Percentiles rank a stretch among this genome's conserved stretches.
Evolutionary conservation across 2,797 vertebrate species (phyloP).

Genomic region (Acomys russatus): DNA sequence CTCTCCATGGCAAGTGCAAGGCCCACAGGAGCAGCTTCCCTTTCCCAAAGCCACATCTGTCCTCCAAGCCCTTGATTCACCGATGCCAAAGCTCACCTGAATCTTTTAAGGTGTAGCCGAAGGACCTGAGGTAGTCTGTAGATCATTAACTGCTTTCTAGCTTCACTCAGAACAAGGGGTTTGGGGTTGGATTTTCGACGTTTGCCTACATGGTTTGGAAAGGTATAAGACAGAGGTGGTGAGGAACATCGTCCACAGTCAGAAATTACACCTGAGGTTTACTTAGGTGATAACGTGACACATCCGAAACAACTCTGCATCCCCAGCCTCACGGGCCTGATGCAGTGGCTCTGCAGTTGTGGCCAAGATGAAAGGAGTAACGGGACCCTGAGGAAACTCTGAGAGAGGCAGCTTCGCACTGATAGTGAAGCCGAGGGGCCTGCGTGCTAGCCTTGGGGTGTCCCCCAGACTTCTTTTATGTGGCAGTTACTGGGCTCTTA

Average conservation of each 20-base stretch:
- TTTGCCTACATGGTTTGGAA: slow-evolving; percentile 90
- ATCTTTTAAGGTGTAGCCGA: slow-evolving; percentile 99
- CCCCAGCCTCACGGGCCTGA: background rate
- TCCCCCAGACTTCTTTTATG: slow-evolving; percentile 27
- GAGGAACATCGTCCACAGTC: slow-evolving; percentile 44
- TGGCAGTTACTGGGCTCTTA: slow-evolving; percentile 4
- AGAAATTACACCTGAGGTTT: background rate
- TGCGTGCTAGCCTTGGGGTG: background rate
- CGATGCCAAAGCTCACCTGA: slow-evolving; percentile 92
- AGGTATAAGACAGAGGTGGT: slow-evolving; percentile 67
- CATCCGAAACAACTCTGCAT: background rate
- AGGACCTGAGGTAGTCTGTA: slow-evolving; percentile 99
- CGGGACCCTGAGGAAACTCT: background rate
- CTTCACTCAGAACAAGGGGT: slow-evolving; percentile 97
- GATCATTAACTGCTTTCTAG: slow-evolving; percentile 99
- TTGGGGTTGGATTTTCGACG: slow-evolving; percentile 97
- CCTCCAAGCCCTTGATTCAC: slow-evolving; percentile 13
- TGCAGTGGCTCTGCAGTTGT: background rate
- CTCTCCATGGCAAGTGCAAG: background rate
- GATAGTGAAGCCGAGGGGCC: background rate
- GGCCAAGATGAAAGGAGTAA: background rate
- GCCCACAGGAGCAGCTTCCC: background rate
- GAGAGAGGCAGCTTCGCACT: slow-evolving; percentile 14
- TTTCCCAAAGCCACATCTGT: background rate
- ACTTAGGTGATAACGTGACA: background rate